A percentile compares a stretch with the other conserved stretches of the same genome.
These are phyloP conservation scores for Knipowitschia caucasica DNA, from an alignment of 2,797 vertebrate species.

Conservation along the genomic window DNA sequence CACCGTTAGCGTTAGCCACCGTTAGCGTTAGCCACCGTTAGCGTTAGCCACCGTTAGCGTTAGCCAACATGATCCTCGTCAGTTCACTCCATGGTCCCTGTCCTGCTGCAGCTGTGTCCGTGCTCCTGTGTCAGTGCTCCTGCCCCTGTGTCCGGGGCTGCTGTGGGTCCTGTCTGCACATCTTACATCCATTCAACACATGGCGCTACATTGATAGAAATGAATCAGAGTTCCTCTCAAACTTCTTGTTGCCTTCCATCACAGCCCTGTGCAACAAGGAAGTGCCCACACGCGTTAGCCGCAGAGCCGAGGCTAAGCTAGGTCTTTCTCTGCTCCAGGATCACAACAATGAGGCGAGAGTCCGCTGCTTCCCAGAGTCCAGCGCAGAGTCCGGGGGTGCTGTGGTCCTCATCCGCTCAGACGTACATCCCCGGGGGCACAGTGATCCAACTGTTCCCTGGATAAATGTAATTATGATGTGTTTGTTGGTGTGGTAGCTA, in stretches of 20 bases:
- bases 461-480: constrained; percentile 38
- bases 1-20: constrained; percentile 57
- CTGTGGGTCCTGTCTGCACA: not conserved
- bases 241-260: constrained; percentile 71
- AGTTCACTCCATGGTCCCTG: constrained; percentile 48
- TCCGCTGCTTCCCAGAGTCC: constrained; percentile 8
- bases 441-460: constrained; percentile 1
- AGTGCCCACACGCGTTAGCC: constrained; percentile 65
- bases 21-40: constrained; percentile 59
- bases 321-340: constrained; percentile 61
- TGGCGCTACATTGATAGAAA: constrained; percentile 20
- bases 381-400: not conserved
- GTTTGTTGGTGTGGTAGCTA: constrained; percentile 61
- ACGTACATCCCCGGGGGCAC: not conserved
- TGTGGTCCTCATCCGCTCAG: not conserved
- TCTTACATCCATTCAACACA: constrained; percentile 26
- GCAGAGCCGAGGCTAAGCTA: constrained; percentile 33
- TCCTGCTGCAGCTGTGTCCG: constrained; percentile 34
- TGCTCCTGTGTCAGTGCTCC: constrained; percentile 20
- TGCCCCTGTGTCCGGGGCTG: constrained; percentile 19
- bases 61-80: constrained; percentile 55
- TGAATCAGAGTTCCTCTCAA: constrained; percentile 39
- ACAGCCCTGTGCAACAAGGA: constrained; percentile 72
- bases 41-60: constrained; percentile 38
- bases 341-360: constrained; percentile 42